phyloP scores from a whole-genome alignment of 2,888 invertebrate species.

The Epinotia brunnichana region DNA sequence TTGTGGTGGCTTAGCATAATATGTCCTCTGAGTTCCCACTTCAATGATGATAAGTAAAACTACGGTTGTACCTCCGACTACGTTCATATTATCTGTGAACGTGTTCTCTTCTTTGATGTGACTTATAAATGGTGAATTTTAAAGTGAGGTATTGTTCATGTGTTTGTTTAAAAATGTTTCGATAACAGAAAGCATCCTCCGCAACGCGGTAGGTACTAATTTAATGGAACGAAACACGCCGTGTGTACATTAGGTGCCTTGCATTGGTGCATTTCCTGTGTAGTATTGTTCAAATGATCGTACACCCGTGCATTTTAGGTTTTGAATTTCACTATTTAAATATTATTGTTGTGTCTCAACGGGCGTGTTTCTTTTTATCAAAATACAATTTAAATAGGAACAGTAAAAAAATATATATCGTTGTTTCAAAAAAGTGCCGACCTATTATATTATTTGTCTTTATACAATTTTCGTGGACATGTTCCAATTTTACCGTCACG shows the following conservation, averaged over 20 bases:
- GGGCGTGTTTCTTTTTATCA: background rate
- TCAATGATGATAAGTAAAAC: conserved; percentile 48
- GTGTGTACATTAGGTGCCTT: background rate
- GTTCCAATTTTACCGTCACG: no score
- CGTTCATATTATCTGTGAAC: background rate
- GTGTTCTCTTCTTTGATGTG: background rate
- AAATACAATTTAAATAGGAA: no score
- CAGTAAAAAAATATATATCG: no score
- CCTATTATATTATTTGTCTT: no score
- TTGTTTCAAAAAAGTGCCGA: no score
- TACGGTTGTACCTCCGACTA: background rate
- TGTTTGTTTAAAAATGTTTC: conserved; percentile 22
- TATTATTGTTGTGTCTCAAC: background rate
- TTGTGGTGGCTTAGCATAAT: conserved; percentile 9
- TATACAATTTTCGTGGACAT: no score
- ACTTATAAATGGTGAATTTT: conserved; percentile 1
- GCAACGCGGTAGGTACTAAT: background rate
- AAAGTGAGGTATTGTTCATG: background rate
- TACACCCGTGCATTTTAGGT: background rate
- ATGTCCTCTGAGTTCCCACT: conserved; percentile 47
- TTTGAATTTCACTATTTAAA: background rate
- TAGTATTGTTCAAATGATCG: background rate
- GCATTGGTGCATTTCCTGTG: background rate
- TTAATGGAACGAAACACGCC: background rate
- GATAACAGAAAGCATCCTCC: conserved; percentile 26